Evolutionary conservation across 2,888 invertebrate species (phyloP), one percentile per base, ranked within the genome.

Genomic region (Limnephilus lunatus): DNA sequence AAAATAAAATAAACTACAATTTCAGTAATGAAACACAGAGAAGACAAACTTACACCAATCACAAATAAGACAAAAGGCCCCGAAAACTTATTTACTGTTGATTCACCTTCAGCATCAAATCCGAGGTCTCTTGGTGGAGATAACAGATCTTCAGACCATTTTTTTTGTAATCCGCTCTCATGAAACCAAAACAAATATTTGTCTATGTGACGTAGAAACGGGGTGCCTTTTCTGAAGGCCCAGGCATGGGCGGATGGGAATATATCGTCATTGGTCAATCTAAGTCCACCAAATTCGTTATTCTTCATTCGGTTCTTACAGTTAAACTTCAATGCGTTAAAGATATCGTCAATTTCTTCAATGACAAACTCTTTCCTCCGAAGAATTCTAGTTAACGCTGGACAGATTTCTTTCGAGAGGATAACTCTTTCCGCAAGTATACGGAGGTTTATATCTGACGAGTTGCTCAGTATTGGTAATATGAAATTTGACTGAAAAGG

Each of bases 231-330:
- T 32, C 91, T 86, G 89, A 93, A 92, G 30, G 93, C 92, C 93
- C 93, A 93, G 5, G 91, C 93, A 82, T 93, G 93, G 7, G 85
- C 85, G 11, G 93, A 93, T 15, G 93, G 91, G 19, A 93, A 90
- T n/a, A 93, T 68, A 9, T 87, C 44, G 81, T 93, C 93, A 48
- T 90, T 81, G 31, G 93, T 90, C 25, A 92, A 31, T 53, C 92
- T 89, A 5, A 93, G 68, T 25, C 68, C 68, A 68, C 68, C 25
- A 2, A 68, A 68, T 0, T 68, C 68, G n/a, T 68, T 68, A 68
- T 7, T n/a, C 1, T 68, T n/a, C 68, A 68, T n/a, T 25, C 5
- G 25, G 25, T 25, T 9, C n/a, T 68, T 68, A n/a, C 68, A 68
- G 25, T 1, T 9, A 9, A n/a, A n/a, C 9, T 68, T 68, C 68